phyloP scores from a whole-genome alignment of 2,888 invertebrate genomes.

The Drosophila histrio region DNA sequence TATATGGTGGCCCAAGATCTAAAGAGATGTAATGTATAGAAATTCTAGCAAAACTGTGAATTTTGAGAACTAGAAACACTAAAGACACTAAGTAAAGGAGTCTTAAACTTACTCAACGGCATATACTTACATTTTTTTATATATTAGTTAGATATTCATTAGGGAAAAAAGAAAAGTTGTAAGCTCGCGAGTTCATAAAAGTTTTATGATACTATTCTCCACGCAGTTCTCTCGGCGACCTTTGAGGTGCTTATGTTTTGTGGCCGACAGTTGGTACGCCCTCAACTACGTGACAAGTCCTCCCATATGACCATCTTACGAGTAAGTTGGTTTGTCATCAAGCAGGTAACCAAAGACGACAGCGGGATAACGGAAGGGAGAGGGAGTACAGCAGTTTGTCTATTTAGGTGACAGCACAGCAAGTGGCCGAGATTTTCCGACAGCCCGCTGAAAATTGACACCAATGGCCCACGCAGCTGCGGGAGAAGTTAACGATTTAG shows the following conservation, averaged over 20 bases:
- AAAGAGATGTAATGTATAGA: not conserved
- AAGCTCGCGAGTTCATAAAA: slow-evolving; percentile 14
- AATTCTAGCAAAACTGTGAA: not conserved
- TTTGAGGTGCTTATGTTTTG: slow-evolving; percentile 17
- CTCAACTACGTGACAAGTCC: slow-evolving; percentile 28
- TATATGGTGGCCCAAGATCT: too few relatives aligned
- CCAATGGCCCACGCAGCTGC: slow-evolving; percentile 53
- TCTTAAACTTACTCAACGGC: not conserved
- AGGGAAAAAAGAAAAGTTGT: slow-evolving; percentile 1
- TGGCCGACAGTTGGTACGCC: slow-evolving; percentile 7
- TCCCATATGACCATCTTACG: slow-evolving; percentile 5
- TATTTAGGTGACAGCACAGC: slow-evolving; percentile 29
- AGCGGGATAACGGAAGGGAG: not conserved
- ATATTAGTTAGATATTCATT: slow-evolving; percentile 5
- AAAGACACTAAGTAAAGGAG: not conserved
- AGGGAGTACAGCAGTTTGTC: slow-evolving; percentile 8
- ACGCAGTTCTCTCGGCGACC: slow-evolving; percentile 3
- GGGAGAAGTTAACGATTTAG: slow-evolving; percentile 37
- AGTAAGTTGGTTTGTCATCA: slow-evolving; percentile 22
- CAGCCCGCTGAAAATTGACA: slow-evolving; percentile 63
- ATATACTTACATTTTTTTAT: not conserved
- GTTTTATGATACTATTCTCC: not conserved
- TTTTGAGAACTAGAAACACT: not conserved
- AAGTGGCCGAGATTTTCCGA: slow-evolving; percentile 57
- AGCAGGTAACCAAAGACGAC: slow-evolving; percentile 32